phyloP scores from a whole-genome alignment of 2,113 vertebrate genomes.

The Callionymus lyra region DNA sequence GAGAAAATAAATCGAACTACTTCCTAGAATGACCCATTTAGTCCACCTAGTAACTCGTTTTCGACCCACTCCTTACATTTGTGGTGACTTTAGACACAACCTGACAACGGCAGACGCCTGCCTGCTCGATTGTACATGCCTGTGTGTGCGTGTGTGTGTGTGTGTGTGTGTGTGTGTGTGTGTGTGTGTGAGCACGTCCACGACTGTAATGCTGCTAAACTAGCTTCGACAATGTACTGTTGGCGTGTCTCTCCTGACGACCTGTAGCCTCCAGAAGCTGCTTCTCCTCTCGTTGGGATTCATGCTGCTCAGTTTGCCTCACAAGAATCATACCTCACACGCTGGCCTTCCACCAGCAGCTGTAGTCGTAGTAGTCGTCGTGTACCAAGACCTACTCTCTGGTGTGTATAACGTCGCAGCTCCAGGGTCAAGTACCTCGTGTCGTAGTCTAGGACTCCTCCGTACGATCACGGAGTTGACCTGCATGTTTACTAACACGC shows the following conservation, averaged over 20 bases:
- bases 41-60: too few relatives aligned
- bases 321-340: slow-evolving; percentile 53
- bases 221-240: too few relatives aligned
- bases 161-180: slow-evolving; percentile 1
- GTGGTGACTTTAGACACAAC: too few relatives aligned
- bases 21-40: too few relatives aligned
- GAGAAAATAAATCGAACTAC: too few relatives aligned
- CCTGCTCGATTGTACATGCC: too few relatives aligned
- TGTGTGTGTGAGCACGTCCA: background rate
- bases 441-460: slow-evolving; percentile 33
- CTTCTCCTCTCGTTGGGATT: slow-evolving; percentile 12
- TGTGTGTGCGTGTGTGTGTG: background rate
- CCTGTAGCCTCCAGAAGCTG: slow-evolving; percentile 8
- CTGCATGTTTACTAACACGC: slow-evolving; percentile 22
- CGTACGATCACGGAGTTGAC: slow-evolving; percentile 43
- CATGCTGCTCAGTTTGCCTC: slow-evolving; percentile 15
- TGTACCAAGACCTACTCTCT: slow-evolving; percentile 23
- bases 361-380: slow-evolving; percentile 12
- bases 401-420: too few relatives aligned
- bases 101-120: too few relatives aligned
- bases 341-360: slow-evolving; percentile 46
- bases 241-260: background rate
- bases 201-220: too few relatives aligned
- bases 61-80: too few relatives aligned
- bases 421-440: too few relatives aligned